These are phyloP conservation scores for Pantelozetes paolii DNA, from an alignment of 2,888 invertebrate genomes.

Conservation along the genomic window DNA sequence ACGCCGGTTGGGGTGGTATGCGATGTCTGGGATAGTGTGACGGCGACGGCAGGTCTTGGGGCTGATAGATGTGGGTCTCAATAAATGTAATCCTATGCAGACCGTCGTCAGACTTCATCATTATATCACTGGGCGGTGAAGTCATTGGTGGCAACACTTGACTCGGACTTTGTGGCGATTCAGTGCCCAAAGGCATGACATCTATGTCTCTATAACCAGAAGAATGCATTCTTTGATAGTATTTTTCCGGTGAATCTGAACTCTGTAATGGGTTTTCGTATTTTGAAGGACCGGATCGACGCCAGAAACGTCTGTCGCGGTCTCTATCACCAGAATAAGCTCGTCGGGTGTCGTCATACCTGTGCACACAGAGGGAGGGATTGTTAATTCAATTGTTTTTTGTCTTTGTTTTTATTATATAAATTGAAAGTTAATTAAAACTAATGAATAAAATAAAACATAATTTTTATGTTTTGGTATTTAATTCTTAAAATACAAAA, in stretches of 20 bases:
- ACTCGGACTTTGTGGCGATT: constrained; percentile 4
- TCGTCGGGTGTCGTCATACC: constrained; percentile 7
- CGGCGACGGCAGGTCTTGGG: constrained; percentile 41
- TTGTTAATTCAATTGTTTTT: neutral
- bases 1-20: constrained; percentile 1
- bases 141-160: constrained; percentile 33
- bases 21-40: constrained; percentile 26
- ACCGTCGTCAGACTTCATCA: neutral
- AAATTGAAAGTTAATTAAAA: too few relatives aligned
- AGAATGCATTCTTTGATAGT: neutral
- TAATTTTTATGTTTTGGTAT: too few relatives aligned
- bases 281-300: constrained; percentile 36
- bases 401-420: too few relatives aligned
- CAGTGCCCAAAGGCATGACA: neutral
- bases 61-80: constrained; percentile 43
- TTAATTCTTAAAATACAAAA: too few relatives aligned
- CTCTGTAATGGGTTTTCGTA: neutral
- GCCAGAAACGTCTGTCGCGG: constrained; percentile 29
- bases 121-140: constrained; percentile 36
- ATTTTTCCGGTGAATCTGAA: neutral
- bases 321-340: constrained; percentile 26
- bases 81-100: constrained; percentile 42
- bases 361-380: neutral
- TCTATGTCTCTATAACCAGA: neutral
- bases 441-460: too few relatives aligned